Percentiles rank a stretch among this genome's conserved stretches.
These are phyloP conservation scores for Calonectris borealis DNA, from an alignment of 2,113 vertebrate species.

Conservation along the genomic window DNA sequence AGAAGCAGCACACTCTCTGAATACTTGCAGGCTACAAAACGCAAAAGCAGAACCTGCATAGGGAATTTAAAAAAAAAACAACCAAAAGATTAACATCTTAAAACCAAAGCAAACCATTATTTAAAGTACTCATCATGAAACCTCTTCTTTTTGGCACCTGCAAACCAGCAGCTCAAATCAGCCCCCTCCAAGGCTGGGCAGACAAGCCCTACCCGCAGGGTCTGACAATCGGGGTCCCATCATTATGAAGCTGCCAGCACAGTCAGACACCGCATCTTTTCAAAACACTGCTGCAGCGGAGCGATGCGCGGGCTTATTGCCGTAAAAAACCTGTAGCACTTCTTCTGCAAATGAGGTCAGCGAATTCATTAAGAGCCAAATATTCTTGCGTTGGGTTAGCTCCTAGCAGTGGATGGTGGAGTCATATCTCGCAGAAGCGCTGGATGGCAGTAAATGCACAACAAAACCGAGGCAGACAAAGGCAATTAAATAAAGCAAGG, in stretches of 20 bases:
- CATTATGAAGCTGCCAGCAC: not conserved
- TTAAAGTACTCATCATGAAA: not conserved
- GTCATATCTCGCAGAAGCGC: constrained; percentile 20
- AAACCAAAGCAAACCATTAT: not conserved
- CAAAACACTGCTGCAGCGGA: not conserved
- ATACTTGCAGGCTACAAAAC: not conserved
- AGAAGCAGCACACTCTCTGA: not conserved
- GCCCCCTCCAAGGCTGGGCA: accelerated
- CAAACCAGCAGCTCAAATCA: not conserved
- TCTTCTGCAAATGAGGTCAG: not conserved
- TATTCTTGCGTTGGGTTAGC: not conserved
- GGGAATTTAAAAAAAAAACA: not conserved
- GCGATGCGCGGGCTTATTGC: accelerated
- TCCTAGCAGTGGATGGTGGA: not conserved
- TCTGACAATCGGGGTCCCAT: not conserved
- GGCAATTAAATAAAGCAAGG: constrained; percentile 46
- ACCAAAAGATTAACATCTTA: not conserved
- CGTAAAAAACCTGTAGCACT: not conserved
- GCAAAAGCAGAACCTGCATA: not conserved
- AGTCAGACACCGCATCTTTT: accelerated
- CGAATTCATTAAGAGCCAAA: not conserved
- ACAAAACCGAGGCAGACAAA: constrained; percentile 14
- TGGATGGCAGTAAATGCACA: constrained; percentile 67
- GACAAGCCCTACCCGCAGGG: not conserved
- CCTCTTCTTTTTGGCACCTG: not conserved